phyloP scores from a whole-genome alignment of 1,140 invertebrate genomes.

The Cydia amplana region DNA sequence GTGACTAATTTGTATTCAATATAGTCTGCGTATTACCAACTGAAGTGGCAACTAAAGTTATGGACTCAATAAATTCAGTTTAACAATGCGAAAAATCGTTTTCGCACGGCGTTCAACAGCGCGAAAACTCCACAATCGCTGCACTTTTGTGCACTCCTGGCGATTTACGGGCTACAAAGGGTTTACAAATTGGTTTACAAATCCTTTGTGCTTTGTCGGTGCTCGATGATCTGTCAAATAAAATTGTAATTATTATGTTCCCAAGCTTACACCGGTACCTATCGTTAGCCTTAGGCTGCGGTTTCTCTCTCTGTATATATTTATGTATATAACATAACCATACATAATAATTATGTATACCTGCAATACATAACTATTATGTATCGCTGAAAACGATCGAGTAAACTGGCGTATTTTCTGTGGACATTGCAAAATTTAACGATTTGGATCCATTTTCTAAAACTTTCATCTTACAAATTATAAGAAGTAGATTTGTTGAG shows the following conservation, averaged over 20 bases:
- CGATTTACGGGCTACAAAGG: conserved; percentile 40
- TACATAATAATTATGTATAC: too few relatives aligned
- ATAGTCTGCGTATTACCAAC: background rate
- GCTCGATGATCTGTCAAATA: conserved; percentile 45
- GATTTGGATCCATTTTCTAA: too few relatives aligned
- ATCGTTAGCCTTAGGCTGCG: background rate
- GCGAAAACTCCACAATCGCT: conserved; percentile 42
- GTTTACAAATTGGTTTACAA: conserved; percentile 13
- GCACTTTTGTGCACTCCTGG: conserved; percentile 46
- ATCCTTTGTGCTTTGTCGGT: conserved; percentile 44
- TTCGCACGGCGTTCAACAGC: conserved; percentile 51
- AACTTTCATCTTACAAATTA: too few relatives aligned
- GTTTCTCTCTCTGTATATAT: background rate
- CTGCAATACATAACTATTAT: too few relatives aligned
- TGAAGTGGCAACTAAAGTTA: conserved; percentile 39
- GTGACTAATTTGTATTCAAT: background rate
- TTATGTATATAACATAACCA: too few relatives aligned
- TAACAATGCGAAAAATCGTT: conserved; percentile 38
- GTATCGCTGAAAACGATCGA: too few relatives aligned
- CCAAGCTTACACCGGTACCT: background rate
- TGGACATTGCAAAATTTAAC: too few relatives aligned
- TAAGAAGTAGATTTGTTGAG: too few relatives aligned
- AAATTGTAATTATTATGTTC: conserved; percentile 22
- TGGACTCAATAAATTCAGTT: conserved; percentile 44
- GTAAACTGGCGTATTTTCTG: too few relatives aligned